Evolutionary conservation across 1,140 invertebrate species (phyloP).

Genomic region (Tigriopus japonicus): DNA sequence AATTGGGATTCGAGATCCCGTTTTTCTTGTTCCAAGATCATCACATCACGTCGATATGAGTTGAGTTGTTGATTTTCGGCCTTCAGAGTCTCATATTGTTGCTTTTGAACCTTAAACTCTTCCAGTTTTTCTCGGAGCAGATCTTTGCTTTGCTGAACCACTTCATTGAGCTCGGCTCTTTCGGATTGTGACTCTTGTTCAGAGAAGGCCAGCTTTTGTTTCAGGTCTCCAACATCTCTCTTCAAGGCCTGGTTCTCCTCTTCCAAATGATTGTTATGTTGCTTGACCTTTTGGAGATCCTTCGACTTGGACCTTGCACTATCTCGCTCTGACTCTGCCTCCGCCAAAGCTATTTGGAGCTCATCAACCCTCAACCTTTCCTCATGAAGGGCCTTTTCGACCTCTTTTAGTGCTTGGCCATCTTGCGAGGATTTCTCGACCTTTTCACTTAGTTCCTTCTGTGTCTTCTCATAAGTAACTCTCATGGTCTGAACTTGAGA

Average conservation of each 20-base stretch:
- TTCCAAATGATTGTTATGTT: not conserved
- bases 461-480: slow-evolving; percentile 1
- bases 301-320: not conserved
- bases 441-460: slow-evolving; percentile 4
- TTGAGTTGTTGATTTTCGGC: slow-evolving; percentile 2
- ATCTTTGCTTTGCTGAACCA: not conserved
- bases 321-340: slow-evolving; percentile 9
- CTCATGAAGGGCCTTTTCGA: not conserved
- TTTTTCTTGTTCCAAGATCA: slow-evolving; percentile 14
- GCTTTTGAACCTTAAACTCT: not conserved
- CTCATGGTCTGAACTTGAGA: slow-evolving; percentile 3
- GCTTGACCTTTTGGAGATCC: not conserved
- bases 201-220: not conserved
- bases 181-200: not conserved
- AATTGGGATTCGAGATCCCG: slow-evolving; percentile 4
- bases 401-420: not conserved
- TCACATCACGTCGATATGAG: slow-evolving; percentile 5
- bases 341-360: slow-evolving; percentile 6
- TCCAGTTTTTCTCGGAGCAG: slow-evolving; percentile 5
- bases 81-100: not conserved
- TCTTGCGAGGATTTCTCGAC: not conserved
- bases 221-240: not conserved
- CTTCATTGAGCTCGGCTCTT: slow-evolving; percentile 4
- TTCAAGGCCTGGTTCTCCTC: not conserved
- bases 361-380: slow-evolving; percentile 5